These are phyloP conservation scores for Stegophylla sp. DNA, from an alignment of 2,888 invertebrate genomes.

Conservation along the genomic window DNA sequence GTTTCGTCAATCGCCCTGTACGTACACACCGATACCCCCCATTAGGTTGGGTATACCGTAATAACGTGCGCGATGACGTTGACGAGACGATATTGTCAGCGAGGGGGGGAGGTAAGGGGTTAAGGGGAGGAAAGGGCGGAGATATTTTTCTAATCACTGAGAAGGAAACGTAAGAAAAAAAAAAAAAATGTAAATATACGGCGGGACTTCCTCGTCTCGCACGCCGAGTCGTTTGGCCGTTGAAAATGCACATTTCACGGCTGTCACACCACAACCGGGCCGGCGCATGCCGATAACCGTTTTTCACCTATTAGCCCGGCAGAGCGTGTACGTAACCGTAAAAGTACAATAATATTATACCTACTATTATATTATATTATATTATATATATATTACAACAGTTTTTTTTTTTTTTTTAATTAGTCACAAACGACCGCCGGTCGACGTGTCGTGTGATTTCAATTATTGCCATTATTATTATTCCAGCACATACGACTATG, in stretches of 20 bases:
- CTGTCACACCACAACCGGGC: constrained; percentile 32
- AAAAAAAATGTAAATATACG: background rate
- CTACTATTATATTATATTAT: too few species aligned
- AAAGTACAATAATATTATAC: too few species aligned
- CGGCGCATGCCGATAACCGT: constrained; percentile 53
- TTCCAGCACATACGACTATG: too few species aligned
- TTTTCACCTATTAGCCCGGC: constrained; percentile 51
- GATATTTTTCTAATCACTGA: constrained; percentile 46
- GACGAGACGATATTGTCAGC: background rate
- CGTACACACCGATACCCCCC: too few species aligned
- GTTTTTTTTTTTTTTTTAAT: too few species aligned
- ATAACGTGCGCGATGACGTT: background rate
- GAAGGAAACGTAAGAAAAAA: too few species aligned
- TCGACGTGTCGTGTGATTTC: too few species aligned
- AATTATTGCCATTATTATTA: too few species aligned
- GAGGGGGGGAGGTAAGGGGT: background rate
- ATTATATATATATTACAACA: background rate
- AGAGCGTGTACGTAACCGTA: background rate
- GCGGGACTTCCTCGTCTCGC: background rate
- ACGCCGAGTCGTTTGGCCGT: constrained; percentile 7
- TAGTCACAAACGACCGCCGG: constrained; percentile 50
- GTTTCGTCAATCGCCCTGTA: too few species aligned
- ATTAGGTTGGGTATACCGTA: too few species aligned
- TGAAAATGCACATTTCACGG: constrained; percentile 46
- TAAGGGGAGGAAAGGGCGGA: background rate